These are phyloP conservation scores for Mormyrops boulengeri DNA, from an alignment of 2,797 vertebrate species.

Conservation along the genomic window DNA sequence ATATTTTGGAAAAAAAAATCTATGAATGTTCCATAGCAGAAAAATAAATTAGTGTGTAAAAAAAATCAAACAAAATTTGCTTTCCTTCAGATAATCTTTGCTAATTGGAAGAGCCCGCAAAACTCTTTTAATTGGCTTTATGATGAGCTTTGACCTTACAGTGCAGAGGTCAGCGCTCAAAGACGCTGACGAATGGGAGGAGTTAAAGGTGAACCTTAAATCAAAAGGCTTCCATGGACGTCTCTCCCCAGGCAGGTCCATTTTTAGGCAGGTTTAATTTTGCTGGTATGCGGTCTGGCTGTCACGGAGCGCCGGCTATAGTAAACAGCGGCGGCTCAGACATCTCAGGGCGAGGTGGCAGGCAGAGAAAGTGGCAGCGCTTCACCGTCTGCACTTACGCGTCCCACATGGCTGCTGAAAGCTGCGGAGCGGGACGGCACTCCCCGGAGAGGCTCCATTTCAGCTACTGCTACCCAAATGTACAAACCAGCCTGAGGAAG, in stretches of 20 bases:
- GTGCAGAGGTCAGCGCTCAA: conserved; percentile 15
- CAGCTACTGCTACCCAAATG: background rate
- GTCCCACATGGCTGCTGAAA: background rate
- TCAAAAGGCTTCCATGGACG: conserved; percentile 17
- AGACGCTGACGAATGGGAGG: conserved; percentile 21
- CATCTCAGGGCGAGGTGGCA: background rate
- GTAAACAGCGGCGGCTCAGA: background rate
- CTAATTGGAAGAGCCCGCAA: conserved; percentile 5
- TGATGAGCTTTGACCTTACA: conserved; percentile 19
- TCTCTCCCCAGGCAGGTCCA: background rate
- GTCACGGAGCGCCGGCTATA: background rate
- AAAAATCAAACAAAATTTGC: background rate
- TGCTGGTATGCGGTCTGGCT: conserved; percentile 20
- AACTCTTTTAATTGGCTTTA: conserved; percentile 19
- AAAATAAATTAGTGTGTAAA: background rate
- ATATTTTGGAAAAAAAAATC: background rate
- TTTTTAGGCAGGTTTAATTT: conserved; percentile 25
- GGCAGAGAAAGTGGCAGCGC: background rate
- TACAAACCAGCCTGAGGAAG: background rate
- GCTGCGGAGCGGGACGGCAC: too few relatives aligned
- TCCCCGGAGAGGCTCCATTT: too few relatives aligned
- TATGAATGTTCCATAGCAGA: background rate
- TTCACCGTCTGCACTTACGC: background rate
- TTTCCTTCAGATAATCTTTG: background rate
- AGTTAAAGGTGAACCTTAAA: conserved; percentile 25